Evolutionary conservation across 2,888 invertebrate genomes (phyloP).

Genomic region (Drosophila paucipuncta): DNA sequence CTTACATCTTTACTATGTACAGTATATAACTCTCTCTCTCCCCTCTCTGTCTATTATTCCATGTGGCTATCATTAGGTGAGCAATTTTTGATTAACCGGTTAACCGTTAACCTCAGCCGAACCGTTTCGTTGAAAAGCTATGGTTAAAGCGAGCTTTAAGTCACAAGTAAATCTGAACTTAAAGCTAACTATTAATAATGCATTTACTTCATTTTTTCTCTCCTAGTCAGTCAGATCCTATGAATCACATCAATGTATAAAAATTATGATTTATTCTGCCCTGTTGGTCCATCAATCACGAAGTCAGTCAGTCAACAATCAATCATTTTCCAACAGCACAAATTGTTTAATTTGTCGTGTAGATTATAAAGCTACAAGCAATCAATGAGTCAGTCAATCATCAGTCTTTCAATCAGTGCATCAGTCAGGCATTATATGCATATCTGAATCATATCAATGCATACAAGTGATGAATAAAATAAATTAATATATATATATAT

Average conservation of each 20-base stretch:
- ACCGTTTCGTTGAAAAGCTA: background rate
- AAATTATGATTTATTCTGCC: too few species aligned
- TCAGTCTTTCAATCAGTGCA: background rate
- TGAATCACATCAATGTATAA: background rate
- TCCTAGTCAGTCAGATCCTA: background rate
- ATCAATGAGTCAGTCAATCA: background rate
- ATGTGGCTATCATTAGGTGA: background rate
- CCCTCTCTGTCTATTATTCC: background rate
- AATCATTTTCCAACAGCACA: background rate
- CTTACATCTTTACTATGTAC: constrained; percentile 16
- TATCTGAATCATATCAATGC: background rate
- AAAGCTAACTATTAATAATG: background rate
- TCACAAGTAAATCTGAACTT: background rate
- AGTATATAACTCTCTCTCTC: constrained; percentile 44
- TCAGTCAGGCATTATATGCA: too few species aligned
- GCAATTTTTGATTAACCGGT: background rate
- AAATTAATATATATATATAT: background rate
- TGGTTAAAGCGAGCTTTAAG: background rate
- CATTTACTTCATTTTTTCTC: background rate
- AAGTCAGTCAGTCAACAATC: background rate
- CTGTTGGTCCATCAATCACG: background rate
- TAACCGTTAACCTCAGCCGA: background rate
- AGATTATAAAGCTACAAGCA: background rate
- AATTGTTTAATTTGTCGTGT: background rate
- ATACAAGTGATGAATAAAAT: background rate